Conservation (phyloP, 2,113 vertebrate genomes). For the Pithys albifrons region DNA sequence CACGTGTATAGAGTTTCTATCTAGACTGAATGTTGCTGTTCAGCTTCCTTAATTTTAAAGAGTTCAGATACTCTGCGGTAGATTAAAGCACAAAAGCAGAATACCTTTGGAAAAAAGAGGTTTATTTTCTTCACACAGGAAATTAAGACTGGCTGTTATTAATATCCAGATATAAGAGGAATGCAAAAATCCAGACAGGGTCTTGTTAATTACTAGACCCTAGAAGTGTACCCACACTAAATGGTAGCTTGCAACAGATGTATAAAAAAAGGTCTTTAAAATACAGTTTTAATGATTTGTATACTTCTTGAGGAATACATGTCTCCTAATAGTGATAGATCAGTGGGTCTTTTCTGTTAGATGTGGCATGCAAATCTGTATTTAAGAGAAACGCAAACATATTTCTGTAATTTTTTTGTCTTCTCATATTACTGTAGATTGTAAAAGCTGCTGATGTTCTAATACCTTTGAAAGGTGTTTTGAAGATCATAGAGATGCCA, state of each 20-base stretch:
- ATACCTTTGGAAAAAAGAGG: neutral
- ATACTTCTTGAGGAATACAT: conserved; percentile 25
- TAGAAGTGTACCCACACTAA: conserved; percentile 47
- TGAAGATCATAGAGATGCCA: neutral
- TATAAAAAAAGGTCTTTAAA: neutral
- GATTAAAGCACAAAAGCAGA: conserved; percentile 25
- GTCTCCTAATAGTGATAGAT: conserved; percentile 42
- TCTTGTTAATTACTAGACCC: conserved; percentile 63
- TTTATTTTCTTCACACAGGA: conserved; percentile 55
- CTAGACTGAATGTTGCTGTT: conserved; percentile 36
- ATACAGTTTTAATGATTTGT: conserved; percentile 46
- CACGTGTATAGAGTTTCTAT: conserved; percentile 21
- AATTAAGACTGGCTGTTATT: conserved; percentile 64
- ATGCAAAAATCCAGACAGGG: neutral
- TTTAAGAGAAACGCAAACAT: conserved; percentile 35
- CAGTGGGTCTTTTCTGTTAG: conserved; percentile 26
- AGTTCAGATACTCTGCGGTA: neutral
- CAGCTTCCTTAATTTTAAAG: conserved; percentile 35
- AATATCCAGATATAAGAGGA: conserved; percentile 44
- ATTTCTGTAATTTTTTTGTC: neutral
- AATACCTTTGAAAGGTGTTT: neutral
- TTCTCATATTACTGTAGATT: neutral
- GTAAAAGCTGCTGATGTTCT: neutral
- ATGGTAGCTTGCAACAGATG: conserved; percentile 12
- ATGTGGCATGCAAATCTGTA: conserved; percentile 38